Percentiles rank a stretch among this genome's conserved stretches.
These are phyloP conservation scores for Tragelaphus scriptus DNA, from an alignment of 2,113 vertebrate species.

Conservation along the genomic window DNA sequence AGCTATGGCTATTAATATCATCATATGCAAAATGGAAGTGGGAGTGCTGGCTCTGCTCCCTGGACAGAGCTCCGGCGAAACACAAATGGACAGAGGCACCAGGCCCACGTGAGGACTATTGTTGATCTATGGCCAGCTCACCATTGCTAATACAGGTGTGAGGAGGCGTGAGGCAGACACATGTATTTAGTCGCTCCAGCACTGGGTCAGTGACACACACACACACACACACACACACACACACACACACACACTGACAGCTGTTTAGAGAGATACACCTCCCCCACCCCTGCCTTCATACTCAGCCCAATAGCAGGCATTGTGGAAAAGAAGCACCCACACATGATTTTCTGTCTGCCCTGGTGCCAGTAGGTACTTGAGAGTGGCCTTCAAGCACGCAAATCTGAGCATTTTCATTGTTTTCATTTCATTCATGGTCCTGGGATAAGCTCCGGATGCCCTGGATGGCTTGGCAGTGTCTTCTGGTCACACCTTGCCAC, in stretches of 20 bases:
- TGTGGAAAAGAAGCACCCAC: neutral
- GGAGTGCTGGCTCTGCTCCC: conserved; percentile 9
- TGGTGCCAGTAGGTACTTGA: neutral
- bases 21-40: neutral
- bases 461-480: neutral
- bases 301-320: neutral
- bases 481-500: neutral
- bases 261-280: neutral
- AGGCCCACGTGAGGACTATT: neutral
- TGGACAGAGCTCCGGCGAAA: neutral
- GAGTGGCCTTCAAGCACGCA: neutral
- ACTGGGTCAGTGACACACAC: neutral
- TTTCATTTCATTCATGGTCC: neutral
- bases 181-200: neutral
- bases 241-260: neutral
- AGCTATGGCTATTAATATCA: neutral
- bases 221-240: neutral
- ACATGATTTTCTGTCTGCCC: neutral
- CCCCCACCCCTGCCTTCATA: neutral
- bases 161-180: conserved; percentile 2
- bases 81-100: neutral
- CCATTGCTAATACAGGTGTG: neutral
- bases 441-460: neutral
- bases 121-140: neutral
- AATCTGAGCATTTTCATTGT: neutral